Percentiles rank a stretch among this genome's conserved stretches.
Conservation (phyloP, 2,113 vertebrate species). For the Turdus rufiventris region DNA sequence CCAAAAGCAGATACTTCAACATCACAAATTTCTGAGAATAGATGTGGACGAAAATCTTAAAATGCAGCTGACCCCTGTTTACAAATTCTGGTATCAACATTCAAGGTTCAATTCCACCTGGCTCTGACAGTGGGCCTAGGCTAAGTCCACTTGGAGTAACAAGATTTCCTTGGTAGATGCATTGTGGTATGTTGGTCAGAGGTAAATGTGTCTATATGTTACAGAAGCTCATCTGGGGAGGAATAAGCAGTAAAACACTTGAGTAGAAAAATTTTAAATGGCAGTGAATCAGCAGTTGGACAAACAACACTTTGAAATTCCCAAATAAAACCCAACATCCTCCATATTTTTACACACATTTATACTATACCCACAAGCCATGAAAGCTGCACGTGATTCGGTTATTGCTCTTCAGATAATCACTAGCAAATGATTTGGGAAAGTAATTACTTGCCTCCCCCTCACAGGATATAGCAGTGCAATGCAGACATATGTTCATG, state of each 20-base stretch:
- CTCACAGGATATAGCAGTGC: background rate
- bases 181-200: background rate
- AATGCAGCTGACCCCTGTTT: background rate
- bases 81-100: background rate
- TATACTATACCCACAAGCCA: background rate
- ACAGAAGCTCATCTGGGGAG: background rate
- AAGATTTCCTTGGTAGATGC: background rate
- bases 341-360: background rate
- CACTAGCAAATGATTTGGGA: background rate
- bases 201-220: background rate
- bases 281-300: background rate
- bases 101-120: background rate
- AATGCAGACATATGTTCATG: background rate
- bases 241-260: background rate
- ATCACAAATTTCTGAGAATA: background rate
- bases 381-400: background rate
- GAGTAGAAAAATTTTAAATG: background rate
- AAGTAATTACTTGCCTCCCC: background rate
- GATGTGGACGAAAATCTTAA: background rate
- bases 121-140: background rate
- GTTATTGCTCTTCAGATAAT: background rate
- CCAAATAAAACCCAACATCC: background rate
- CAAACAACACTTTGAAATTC: background rate
- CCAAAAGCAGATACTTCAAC: background rate
- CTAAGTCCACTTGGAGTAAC: background rate